A percentile compares a stretch with the other conserved stretches of the same genome.
These are phyloP conservation scores for Branchipolynoe longqiensis DNA, from an alignment of 2,888 invertebrate genomes.

Conservation along the genomic window DNA sequence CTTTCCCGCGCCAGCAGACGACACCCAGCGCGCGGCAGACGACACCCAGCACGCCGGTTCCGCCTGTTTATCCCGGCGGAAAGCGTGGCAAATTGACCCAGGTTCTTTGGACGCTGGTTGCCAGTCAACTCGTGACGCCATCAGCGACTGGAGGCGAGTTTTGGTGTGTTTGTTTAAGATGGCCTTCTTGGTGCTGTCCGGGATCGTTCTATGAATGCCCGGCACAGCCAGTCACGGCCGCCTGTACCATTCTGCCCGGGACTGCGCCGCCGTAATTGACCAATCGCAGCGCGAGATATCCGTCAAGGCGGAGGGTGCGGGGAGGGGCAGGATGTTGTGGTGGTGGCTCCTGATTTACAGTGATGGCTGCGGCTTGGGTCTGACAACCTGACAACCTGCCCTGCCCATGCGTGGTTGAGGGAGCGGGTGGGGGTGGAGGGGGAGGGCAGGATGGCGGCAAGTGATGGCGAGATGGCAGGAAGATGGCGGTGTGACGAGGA, in stretches of 20 bases:
- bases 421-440: no score
- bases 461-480: not conserved
- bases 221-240: not conserved
- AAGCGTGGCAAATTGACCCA: no score
- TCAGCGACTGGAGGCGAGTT: no score
- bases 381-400: not conserved
- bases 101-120: no score
- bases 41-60: not conserved
- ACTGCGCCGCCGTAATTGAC: slow-evolving; percentile 18
- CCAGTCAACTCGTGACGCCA: no score
- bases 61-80: no score
- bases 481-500: not conserved
- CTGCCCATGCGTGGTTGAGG: not conserved
- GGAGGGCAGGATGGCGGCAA: not conserved
- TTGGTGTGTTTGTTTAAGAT: no score
- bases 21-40: not conserved
- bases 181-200: no score
- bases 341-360: not conserved
- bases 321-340: not conserved
- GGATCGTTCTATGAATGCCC: no score
- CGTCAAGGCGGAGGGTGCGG: not conserved
- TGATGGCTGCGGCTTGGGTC: not conserved
- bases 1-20: slow-evolving; percentile 7
- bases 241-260: slow-evolving; percentile 16
- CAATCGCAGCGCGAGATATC: slow-evolving; percentile 10